Evolutionary conservation across 2,797 vertebrate genomes (phyloP), one percentile per base, ranked within the genome.

Genomic region (Nannoperca australis): DNA sequence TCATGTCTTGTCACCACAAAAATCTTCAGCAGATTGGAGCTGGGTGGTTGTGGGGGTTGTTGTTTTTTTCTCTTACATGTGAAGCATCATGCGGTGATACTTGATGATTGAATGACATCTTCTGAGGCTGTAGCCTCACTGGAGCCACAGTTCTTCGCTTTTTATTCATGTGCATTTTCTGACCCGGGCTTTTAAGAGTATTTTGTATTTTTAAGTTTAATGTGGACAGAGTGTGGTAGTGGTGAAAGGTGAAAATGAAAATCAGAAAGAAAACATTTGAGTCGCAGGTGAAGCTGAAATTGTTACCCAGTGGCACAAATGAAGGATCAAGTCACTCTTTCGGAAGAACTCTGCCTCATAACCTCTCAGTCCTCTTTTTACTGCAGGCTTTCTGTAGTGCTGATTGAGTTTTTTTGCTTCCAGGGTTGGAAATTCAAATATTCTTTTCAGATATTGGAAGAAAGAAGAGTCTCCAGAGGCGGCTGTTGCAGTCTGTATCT

Each of bases 381-480:
- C 60, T 56, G 56, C 64, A 7, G 56, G 17, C 63, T 70, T 14
- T 45, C 65, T 63, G 27, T 36, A 27, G 54, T 65, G 69, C 56
- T 71, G 50, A 47, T 81, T 78, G 69, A 73, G 38, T 34, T 36
- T 27, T 73, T 67, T 20, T 49, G 18, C 56, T 68, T 79, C 50
- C 40, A 79, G 27, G 38, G 40, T 73, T 65, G 68, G 42, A 22
- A 80, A 84, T 82, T 81, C 30, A 74, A 74, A 80, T 72, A 80
- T 85, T 64, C 34, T 71, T 78, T 75, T 70, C 49, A 70, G 67
- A 73, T 70, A 69, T 34, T 47, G 14, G 74, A 70, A 50, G 51
- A 74, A 80, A 68, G 64, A 71, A 38, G n/a, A 30, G 49, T 67
- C 77, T 82, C 60, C 58, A 71, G 62, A 14, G 27, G 66, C 36